These are phyloP conservation scores for Scolanthus callimorphus DNA, from an alignment of 92 coral and sea anemone genomes.

Conservation along the genomic window DNA sequence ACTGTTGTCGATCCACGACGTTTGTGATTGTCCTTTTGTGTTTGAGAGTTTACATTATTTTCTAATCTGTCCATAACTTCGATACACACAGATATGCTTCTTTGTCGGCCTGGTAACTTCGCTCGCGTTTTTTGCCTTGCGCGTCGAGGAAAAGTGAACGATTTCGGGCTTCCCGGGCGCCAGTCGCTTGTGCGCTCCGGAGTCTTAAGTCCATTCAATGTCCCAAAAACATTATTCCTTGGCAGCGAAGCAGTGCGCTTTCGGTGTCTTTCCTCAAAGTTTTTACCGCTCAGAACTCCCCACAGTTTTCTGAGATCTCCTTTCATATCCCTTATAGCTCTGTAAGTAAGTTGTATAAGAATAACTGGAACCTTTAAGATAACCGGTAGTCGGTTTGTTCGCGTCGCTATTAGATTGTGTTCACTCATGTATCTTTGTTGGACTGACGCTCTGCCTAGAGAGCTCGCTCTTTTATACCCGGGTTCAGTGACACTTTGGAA, in stretches of 20 bases:
- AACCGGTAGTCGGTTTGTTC: not conserved
- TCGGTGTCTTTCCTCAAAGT: constrained; percentile 6
- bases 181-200: not conserved
- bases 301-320: constrained; percentile 23
- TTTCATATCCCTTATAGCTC: constrained; percentile 12
- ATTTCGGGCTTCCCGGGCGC: not conserved
- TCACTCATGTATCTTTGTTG: not conserved
- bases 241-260: constrained; percentile 25
- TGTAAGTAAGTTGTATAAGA: not conserved
- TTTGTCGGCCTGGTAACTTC: constrained; percentile 17
- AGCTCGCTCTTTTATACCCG: not conserved
- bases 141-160: constrained; percentile 25
- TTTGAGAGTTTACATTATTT: not conserved
- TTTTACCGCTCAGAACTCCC: constrained; percentile 36
- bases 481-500: not conserved
- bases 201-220: constrained; percentile 17
- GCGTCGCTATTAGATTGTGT: not conserved
- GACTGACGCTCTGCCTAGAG: not conserved
- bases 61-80: constrained; percentile 12
- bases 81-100: constrained; percentile 27
- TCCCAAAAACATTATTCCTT: constrained; percentile 15
- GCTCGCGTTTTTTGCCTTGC: constrained; percentile 11
- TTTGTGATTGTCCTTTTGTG: not conserved
- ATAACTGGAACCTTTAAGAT: not conserved
- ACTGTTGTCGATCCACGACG: constrained; percentile 21